Conservation (phyloP, 2,797 vertebrate genomes). For the Poeciliopsis presidionis region DNA sequence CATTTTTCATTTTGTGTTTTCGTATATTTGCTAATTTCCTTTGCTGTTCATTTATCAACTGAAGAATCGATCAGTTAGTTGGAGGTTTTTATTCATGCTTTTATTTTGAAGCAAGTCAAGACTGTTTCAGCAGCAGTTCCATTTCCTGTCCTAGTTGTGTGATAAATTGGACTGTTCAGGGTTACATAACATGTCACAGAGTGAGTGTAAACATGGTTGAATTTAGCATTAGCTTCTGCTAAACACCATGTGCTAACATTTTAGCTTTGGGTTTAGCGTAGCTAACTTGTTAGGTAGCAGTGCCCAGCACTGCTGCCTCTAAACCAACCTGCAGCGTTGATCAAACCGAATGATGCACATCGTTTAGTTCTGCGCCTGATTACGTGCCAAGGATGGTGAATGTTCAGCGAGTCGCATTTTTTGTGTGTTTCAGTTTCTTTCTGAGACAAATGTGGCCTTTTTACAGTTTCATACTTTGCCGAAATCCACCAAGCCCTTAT, state of each 20-base stretch:
- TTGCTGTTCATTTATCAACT: background rate
- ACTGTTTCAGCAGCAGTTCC: background rate
- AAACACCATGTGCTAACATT: background rate
- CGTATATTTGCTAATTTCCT: background rate
- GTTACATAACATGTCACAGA: background rate
- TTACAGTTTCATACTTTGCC: slow-evolving; percentile 12
- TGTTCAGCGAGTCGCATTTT: slow-evolving; percentile 57
- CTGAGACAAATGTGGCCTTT: slow-evolving; percentile 28
- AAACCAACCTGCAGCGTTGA: background rate
- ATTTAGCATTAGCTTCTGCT: background rate
- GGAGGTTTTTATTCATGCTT: background rate
- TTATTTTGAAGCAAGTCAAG: background rate
- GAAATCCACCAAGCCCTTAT: slow-evolving; percentile 8
- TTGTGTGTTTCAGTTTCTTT: slow-evolving; percentile 14
- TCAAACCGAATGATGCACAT: background rate
- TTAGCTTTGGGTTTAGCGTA: background rate
- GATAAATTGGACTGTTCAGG: no score
- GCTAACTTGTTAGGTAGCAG: background rate
- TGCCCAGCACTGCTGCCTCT: background rate
- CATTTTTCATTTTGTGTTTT: background rate
- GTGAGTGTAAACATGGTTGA: background rate
- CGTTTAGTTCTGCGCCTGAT: slow-evolving; percentile 49
- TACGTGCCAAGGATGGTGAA: slow-evolving; percentile 83
- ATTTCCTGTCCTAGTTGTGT: background rate
- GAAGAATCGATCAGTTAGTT: no score